Evolutionary conservation across 2,797 vertebrate genomes (phyloP), one percentile per base, ranked within the genome.

Genomic region (Sebastes oblongus): DNA sequence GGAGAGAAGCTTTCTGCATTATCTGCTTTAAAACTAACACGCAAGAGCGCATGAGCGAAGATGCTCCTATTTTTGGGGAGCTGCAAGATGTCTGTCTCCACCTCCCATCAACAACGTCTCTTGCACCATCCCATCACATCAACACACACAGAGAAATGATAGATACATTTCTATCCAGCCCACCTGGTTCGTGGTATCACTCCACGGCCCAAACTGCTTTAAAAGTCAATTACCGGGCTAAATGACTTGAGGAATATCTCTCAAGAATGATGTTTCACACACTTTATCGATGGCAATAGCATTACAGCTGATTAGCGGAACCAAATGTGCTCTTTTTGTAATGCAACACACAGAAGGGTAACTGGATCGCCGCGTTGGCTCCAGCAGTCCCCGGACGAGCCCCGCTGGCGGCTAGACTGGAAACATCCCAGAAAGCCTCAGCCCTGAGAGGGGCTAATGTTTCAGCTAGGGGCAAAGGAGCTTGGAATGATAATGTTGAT

Each of bases 311-410:
- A 96, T 96, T 95, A 96, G 95, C 90, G 80, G 91, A 94, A 93
- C 90, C 91, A 94, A 96, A 95, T 95, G 95, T 94, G 94, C 95
- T 95, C 94, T 96, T 95, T 96, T 96, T 94, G 95, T 96, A 96
- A 96, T 94, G 94, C 91, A 95, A 95, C 95, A 96, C 94, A 95
- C 91, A 90, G 92, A 94, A 87, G 75, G 70, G 95, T 96, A 96
- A 96, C 94, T 91, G 92, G 94, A 96, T 95, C 95, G 90, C 91
- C 77, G 80, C 75, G 86, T 91, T 93, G 85, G 92, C 93, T 94
- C 89, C 89, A 86, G 92, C 81, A 82, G 92, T 94, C 93, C 93
- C 94, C 20, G 89, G 93, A 94, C 90, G 93, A 93, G 91, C 92
- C 92, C 86, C 77, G 83, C 93, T 95, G 93, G 92, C 90, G 89